Evolutionary conservation across 2,113 vertebrate genomes (phyloP).

Genomic region (Bubo scandiacus): DNA sequence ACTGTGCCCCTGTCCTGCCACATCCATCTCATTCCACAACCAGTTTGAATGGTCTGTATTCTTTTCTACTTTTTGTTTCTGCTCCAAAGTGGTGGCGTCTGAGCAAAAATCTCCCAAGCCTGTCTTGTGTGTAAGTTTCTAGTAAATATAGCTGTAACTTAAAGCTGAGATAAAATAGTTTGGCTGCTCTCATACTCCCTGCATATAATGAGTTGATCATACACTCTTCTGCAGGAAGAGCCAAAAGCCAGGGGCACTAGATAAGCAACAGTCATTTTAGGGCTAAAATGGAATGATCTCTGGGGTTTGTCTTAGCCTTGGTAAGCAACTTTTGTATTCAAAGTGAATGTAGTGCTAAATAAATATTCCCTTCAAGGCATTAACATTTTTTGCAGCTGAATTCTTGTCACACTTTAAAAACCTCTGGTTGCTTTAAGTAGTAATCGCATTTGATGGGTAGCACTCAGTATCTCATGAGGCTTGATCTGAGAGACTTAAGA

Average conservation of each 20-base stretch:
- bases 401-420: slow-evolving; percentile 10
- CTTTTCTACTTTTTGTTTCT: not conserved
- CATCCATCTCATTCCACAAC: not conserved
- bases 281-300: not conserved
- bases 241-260: not conserved
- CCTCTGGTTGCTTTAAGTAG: not conserved
- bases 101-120: not conserved
- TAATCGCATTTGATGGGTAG: not conserved
- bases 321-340: not conserved
- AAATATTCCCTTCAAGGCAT: not conserved
- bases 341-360: not conserved
- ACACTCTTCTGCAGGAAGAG: not conserved
- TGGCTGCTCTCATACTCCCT: not conserved
- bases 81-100: not conserved
- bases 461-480: not conserved
- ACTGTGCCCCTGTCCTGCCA: not conserved
- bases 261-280: not conserved
- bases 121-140: not conserved
- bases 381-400: not conserved
- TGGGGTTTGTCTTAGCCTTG: not conserved
- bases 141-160: not conserved
- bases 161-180: not conserved
- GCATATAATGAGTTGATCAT: not conserved
- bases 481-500: not conserved
- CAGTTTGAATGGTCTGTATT: not conserved